Percentiles rank a stretch among this genome's conserved stretches.
These are phyloP conservation scores for Muscina levida DNA, from an alignment of 2,888 invertebrate species.

Conservation along the genomic window DNA sequence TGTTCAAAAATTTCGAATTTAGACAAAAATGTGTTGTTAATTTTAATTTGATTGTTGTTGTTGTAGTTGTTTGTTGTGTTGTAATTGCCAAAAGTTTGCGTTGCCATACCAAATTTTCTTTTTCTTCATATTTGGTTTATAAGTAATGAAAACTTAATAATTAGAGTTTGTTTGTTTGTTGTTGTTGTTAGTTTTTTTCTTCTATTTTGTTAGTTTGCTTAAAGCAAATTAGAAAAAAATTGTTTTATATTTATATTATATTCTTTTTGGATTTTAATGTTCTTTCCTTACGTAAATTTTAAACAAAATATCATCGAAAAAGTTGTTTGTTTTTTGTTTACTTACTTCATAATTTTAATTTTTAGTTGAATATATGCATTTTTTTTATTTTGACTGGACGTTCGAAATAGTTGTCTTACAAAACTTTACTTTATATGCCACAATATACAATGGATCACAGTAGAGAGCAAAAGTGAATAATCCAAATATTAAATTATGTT, in stretches of 20 bases:
- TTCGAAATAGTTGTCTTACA: conserved; percentile 57
- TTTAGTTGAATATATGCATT: conserved; percentile 66
- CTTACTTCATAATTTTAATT: background rate
- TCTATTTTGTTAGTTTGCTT: conserved; percentile 48
- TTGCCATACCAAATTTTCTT: conserved; percentile 70
- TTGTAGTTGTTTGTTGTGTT: conserved; percentile 47
- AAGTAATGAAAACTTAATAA: conserved; percentile 46
- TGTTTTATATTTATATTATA: conserved; percentile 32
- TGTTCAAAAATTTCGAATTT: conserved; percentile 38
- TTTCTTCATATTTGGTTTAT: conserved; percentile 61
- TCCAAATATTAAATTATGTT: too few relatives aligned
- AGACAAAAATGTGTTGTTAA: conserved; percentile 49
- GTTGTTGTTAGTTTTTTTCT: background rate
- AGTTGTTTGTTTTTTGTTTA: conserved; percentile 7
- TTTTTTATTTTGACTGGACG: conserved; percentile 54
- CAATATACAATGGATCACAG: conserved; percentile 42
- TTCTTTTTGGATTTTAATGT: conserved; percentile 14
- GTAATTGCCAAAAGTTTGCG: conserved; percentile 71
- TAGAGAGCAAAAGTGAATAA: conserved; percentile 39
- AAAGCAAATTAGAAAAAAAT: conserved; percentile 46
- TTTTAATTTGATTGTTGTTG: conserved; percentile 47
- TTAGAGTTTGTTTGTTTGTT: conserved; percentile 38
- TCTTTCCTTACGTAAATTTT: conserved; percentile 29
- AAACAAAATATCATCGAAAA: conserved; percentile 42
- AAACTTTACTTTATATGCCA: conserved; percentile 15